phyloP scores from a whole-genome alignment of 2,888 invertebrate genomes.

The Reticulitermes lucifugus region DNA sequence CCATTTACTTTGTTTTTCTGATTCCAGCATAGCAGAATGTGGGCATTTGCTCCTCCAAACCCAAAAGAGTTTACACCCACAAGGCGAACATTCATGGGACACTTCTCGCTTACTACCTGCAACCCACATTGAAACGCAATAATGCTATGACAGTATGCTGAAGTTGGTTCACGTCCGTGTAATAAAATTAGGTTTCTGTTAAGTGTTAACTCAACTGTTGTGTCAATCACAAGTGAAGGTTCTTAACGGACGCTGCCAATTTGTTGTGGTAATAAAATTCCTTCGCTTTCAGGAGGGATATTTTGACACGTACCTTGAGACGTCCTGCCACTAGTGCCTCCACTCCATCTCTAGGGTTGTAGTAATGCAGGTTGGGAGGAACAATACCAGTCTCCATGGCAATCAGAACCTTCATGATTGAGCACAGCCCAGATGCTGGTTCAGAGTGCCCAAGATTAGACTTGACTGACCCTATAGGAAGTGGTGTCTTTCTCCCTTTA shows the following conservation, averaged over 20 bases:
- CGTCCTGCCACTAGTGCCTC: constrained; percentile 65
- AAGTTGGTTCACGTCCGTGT: no score
- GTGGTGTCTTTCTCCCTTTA: constrained; percentile 66
- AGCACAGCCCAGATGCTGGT: constrained; percentile 79
- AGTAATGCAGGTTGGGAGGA: constrained; percentile 69
- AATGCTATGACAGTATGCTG: no score
- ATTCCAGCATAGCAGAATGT: constrained; percentile 74
- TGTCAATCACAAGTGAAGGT: no score
- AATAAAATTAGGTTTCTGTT: no score
- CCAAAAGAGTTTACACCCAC: constrained; percentile 93
- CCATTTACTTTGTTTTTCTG: constrained; percentile 72
- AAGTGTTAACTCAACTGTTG: no score
- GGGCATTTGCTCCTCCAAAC: constrained; percentile 91
- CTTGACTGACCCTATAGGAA: constrained; percentile 87
- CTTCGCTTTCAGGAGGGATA: no score
- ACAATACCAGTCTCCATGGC: constrained; percentile 67
- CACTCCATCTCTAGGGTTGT: constrained; percentile 59
- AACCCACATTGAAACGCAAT: not conserved
- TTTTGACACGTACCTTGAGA: constrained; percentile 51
- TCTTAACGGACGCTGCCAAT: no score
- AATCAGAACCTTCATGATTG: constrained; percentile 69
- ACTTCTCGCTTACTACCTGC: constrained; percentile 75
- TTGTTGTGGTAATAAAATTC: no score
- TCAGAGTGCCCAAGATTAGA: constrained; percentile 96
- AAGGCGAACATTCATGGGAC: constrained; percentile 77